Evolutionary conservation across 2,113 vertebrate species (phyloP).

Genomic region (Hypomesus transpacificus): DNA sequence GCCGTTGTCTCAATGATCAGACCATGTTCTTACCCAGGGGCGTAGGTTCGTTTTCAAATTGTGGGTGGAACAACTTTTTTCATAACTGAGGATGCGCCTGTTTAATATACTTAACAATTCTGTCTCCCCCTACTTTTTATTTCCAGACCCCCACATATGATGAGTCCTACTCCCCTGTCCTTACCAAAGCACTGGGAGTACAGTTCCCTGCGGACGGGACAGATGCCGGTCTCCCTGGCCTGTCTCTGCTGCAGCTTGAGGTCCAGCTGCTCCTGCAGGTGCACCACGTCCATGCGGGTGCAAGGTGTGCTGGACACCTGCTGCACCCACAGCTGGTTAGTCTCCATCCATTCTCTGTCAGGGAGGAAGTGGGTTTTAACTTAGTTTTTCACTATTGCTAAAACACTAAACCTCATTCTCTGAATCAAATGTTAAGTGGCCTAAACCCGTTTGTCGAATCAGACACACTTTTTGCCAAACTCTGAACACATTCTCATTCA

Average conservation of each 20-base stretch:
- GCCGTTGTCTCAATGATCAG: too few relatives aligned
- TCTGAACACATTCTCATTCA: too few relatives aligned
- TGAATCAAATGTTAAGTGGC: too few relatives aligned
- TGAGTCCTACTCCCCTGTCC: neutral
- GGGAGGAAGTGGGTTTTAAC: neutral
- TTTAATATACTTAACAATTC: too few relatives aligned
- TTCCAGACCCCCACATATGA: neutral
- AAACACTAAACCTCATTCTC: too few relatives aligned
- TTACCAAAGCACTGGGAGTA: constrained; percentile 92
- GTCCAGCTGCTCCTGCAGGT: constrained; percentile 83
- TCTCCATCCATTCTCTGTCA: constrained; percentile 83
- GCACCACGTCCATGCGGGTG: constrained; percentile 84
- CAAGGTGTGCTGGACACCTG: constrained; percentile 84
- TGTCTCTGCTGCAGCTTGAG: constrained; percentile 80
- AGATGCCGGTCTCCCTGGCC: constrained; percentile 88
- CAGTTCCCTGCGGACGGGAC: constrained; percentile 82
- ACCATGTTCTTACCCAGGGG: too few relatives aligned
- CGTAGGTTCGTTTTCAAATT: too few relatives aligned
- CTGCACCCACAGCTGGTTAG: constrained; percentile 84
- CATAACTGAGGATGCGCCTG: too few relatives aligned
- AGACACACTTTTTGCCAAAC: too few relatives aligned
- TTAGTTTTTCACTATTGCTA: neutral
- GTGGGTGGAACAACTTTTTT: too few relatives aligned
- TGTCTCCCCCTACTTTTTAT: neutral
- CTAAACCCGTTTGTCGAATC: too few relatives aligned